Evolutionary conservation across 2,797 vertebrate species (phyloP).

Genomic region (Paguma larvata): DNA sequence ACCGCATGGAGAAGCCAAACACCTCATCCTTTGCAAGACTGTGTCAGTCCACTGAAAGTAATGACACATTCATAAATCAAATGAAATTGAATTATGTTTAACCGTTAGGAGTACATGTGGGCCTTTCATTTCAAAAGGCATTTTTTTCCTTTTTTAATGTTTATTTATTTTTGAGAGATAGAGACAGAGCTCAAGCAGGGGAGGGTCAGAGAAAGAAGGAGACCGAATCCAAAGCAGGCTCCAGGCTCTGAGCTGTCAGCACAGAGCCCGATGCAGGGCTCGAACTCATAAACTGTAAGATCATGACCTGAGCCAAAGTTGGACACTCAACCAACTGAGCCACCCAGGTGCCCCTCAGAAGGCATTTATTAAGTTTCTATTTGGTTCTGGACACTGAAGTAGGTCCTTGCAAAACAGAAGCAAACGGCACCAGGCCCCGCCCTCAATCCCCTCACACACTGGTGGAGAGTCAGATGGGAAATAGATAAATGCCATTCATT

Average conservation of each 20-base stretch:
- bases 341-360: not conserved
- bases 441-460: not conserved
- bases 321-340: too few relatives aligned
- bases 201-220: too few relatives aligned
- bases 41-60: not conserved
- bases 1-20: not conserved
- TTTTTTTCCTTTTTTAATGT: not conserved
- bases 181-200: too few relatives aligned
- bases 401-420: not conserved
- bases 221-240: too few relatives aligned
- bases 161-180: too few relatives aligned
- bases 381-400: not conserved
- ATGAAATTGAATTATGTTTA: not conserved
- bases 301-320: too few relatives aligned
- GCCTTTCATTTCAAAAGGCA: not conserved
- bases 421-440: not conserved
- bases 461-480: not conserved
- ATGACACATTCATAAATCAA: not conserved
- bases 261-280: too few relatives aligned
- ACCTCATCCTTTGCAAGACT: not conserved
- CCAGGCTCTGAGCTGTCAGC: too few relatives aligned
- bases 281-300: too few relatives aligned
- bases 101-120: not conserved
- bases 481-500: not conserved
- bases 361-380: not conserved